A percentile compares a stretch with the other conserved stretches of the same genome.
Conservation (phyloP, 30 jellyfish, hydroid and myxozoan species). For the Turritopsis dohrnii region DNA sequence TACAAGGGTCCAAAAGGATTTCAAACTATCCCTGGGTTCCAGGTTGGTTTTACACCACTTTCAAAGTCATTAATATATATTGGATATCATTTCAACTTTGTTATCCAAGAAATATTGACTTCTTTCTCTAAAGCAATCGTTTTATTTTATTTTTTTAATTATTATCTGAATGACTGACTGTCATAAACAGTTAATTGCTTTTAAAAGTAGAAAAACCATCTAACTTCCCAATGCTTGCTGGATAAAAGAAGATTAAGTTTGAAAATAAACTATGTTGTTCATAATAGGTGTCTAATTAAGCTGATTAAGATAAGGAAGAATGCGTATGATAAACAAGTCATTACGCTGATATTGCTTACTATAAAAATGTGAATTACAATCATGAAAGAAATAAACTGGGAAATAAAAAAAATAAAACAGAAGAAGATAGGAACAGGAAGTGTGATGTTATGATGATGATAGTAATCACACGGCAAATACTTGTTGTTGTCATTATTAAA, state of each 20-base stretch:
- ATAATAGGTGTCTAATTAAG: neutral
- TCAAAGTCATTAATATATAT: neutral
- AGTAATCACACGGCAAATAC: neutral
- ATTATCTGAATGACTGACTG: neutral
- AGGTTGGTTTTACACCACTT: neutral
- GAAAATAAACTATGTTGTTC: neutral
- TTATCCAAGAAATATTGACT: neutral
- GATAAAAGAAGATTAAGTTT: neutral
- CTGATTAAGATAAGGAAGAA: neutral
- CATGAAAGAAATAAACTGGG: neutral
- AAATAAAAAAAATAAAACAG: neutral
- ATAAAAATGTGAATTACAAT: neutral
- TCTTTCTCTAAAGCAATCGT: neutral
- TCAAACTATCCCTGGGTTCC: too few relatives aligned
- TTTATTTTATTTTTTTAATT: too few relatives aligned
- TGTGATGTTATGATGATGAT: neutral
- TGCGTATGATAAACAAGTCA: neutral
- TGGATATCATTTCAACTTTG: neutral
- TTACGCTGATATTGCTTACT: neutral
- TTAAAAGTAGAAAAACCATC: neutral
- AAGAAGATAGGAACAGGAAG: neutral
- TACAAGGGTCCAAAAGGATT: too few relatives aligned
- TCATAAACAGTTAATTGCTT: neutral
- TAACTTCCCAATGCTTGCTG: neutral
- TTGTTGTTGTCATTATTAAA: neutral